Evolutionary conservation across 1,140 invertebrate genomes (phyloP).

Genomic region (Heterodera carotae): DNA sequence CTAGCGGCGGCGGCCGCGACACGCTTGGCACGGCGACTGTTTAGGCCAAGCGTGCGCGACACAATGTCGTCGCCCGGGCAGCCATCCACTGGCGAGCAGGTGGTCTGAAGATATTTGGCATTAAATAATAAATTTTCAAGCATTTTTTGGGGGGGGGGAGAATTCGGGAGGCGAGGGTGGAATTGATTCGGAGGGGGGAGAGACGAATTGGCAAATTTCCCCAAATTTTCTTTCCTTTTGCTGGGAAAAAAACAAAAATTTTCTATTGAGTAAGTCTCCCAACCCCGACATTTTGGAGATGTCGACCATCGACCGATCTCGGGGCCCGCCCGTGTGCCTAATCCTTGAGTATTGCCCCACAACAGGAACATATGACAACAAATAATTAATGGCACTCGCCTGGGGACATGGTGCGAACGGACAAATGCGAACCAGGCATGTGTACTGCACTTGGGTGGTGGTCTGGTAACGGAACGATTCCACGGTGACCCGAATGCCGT

Average conservation of each 20-base stretch:
- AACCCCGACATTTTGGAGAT: too few relatives aligned
- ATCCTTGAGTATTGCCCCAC: too few relatives aligned
- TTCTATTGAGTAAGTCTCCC: too few relatives aligned
- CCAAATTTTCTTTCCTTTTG: too few relatives aligned
- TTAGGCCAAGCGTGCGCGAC: conserved; percentile 34
- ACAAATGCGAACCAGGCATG: conserved; percentile 62
- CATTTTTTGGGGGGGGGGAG: too few relatives aligned
- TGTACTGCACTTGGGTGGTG: conserved; percentile 64
- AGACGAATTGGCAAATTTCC: too few relatives aligned
- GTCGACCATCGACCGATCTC: too few relatives aligned
- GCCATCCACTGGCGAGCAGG: conserved; percentile 51
- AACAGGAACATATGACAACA: too few relatives aligned
- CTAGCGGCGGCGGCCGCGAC: neutral
- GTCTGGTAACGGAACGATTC: conserved; percentile 65
- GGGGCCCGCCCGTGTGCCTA: too few relatives aligned
- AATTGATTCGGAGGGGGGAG: too few relatives aligned
- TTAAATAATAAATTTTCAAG: neutral
- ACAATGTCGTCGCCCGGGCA: conserved; percentile 53
- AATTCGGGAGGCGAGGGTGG: too few relatives aligned
- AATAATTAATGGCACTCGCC: conserved; percentile 22
- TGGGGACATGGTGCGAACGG: conserved; percentile 62
- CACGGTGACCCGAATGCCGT: conserved; percentile 61
- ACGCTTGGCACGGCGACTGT: neutral
- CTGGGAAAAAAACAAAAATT: too few relatives aligned
- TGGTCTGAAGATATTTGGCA: conserved; percentile 41